phyloP scores from a whole-genome alignment of 2,113 vertebrate genomes.

The Lampris incognitus region DNA sequence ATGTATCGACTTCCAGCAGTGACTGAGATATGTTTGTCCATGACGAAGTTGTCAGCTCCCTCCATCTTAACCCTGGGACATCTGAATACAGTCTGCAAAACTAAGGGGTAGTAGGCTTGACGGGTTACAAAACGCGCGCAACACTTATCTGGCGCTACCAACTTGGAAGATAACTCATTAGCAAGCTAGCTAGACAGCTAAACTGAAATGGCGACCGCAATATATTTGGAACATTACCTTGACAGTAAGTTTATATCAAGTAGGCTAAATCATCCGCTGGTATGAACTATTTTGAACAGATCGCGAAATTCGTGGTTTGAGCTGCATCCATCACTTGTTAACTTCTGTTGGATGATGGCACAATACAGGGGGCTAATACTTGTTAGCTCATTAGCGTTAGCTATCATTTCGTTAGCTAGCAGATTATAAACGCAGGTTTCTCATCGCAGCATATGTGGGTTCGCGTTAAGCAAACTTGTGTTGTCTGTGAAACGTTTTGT shows the following conservation, averaged over 20 bases:
- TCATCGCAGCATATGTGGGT: no score
- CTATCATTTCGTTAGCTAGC: slow-evolving; percentile 43
- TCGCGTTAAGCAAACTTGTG: no score
- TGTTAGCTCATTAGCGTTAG: slow-evolving; percentile 18
- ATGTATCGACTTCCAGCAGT: no score
- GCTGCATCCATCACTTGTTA: not conserved
- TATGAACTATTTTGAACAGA: not conserved
- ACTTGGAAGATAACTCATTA: slow-evolving; percentile 41
- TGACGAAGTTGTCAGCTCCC: no score
- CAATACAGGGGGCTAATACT: not conserved
- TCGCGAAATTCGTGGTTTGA: not conserved
- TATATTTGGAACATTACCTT: slow-evolving; percentile 97
- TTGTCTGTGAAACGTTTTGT: no score
- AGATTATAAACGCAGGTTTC: no score
- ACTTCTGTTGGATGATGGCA: no score
- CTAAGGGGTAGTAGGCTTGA: not conserved
- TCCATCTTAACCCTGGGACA: no score
- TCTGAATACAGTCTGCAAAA: slow-evolving; percentile 14
- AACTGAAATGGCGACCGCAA: slow-evolving; percentile 93
- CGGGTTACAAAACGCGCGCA: slow-evolving; percentile 57
- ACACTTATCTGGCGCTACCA: not conserved
- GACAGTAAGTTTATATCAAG: slow-evolving; percentile 87
- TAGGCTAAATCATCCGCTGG: fast-evolving
- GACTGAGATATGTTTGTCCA: no score
- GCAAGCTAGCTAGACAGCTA: slow-evolving; percentile 54